Evolutionary conservation across 2,113 vertebrate species (phyloP).

Genomic region (Coregonus clupeaformis): DNA sequence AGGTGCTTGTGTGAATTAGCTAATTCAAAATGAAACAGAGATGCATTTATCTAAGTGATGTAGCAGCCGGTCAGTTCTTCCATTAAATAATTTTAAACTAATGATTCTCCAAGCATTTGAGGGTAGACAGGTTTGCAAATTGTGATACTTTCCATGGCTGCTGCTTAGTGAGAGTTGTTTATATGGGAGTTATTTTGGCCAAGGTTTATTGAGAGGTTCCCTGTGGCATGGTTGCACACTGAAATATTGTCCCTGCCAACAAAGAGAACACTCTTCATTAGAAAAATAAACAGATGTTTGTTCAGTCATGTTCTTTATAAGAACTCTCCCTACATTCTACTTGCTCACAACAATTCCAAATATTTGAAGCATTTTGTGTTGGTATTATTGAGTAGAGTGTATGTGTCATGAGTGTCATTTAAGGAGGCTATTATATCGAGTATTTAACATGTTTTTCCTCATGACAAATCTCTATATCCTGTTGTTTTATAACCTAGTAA

Average conservation of each 20-base stretch:
- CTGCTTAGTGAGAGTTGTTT: slow-evolving; percentile 56
- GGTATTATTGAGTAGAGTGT: background rate
- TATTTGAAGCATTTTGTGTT: background rate
- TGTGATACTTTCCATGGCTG: slow-evolving; percentile 76
- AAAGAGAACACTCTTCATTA: slow-evolving; percentile 4
- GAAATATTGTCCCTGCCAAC: slow-evolving; percentile 80
- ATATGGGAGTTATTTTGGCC: slow-evolving; percentile 81
- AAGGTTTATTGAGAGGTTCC: slow-evolving; percentile 86
- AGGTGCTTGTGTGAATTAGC: slow-evolving; percentile 69
- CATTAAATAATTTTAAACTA: slow-evolving; percentile 67
- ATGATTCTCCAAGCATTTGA: slow-evolving; percentile 59
- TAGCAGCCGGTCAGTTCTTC: slow-evolving; percentile 70
- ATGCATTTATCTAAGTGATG: slow-evolving; percentile 70
- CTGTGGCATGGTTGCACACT: slow-evolving; percentile 83
- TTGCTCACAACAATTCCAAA: background rate
- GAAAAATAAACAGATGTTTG: slow-evolving; percentile 4
- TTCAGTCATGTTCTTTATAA: background rate
- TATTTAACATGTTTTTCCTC: background rate
- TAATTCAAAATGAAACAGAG: slow-evolving; percentile 73
- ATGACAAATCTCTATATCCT: background rate
- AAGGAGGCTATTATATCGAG: background rate
- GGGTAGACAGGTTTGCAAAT: slow-evolving; percentile 66
- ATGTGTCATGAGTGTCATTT: background rate
- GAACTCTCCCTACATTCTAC: background rate
- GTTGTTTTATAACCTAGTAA: background rate